A percentile compares a stretch with the other conserved stretches of the same genome.
These are phyloP conservation scores for Stegophylla sp. DNA, from an alignment of 2,888 invertebrate genomes.

Conservation along the genomic window DNA sequence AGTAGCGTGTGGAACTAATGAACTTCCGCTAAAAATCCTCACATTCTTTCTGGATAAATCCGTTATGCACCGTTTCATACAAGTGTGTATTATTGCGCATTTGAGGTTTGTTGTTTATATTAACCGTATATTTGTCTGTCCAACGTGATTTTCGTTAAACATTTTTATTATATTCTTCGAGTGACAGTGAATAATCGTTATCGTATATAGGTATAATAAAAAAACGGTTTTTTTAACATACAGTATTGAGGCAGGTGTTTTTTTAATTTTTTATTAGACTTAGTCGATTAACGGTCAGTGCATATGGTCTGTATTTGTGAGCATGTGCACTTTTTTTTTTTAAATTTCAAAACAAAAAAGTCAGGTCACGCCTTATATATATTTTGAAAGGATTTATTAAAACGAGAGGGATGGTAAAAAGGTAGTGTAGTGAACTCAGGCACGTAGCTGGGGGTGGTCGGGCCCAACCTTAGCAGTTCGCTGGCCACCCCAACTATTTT, in stretches of 20 bases:
- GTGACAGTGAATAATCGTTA: background rate
- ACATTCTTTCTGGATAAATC: conserved; percentile 39
- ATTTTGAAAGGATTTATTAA: too few relatives aligned
- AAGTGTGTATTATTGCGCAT: background rate
- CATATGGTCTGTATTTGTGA: background rate
- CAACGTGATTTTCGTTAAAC: conserved; percentile 27
- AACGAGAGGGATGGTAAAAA: background rate
- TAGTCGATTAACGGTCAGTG: conserved; percentile 3
- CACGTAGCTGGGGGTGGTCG: too few relatives aligned
- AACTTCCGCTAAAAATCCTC: conserved; percentile 56
- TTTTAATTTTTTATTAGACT: conserved; percentile 2
- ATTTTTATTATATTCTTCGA: background rate
- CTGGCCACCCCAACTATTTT: too few relatives aligned
- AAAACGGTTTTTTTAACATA: conserved; percentile 26
- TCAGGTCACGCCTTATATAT: too few relatives aligned
- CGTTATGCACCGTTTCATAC: conserved; percentile 47
- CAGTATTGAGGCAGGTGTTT: conserved; percentile 1
- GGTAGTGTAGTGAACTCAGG: too few relatives aligned
- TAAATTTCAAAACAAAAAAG: too few relatives aligned
- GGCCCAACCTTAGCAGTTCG: too few relatives aligned
- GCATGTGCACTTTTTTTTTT: too few relatives aligned
- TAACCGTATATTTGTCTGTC: conserved; percentile 30
- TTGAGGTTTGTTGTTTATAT: conserved; percentile 45
- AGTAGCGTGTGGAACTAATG: conserved; percentile 54
- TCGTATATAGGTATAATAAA: background rate